A percentile compares a stretch with the other conserved stretches of the same genome.
phyloP scores from a whole-genome alignment of 1,140 invertebrate genomes.

The Drosophila gunungcola region DNA sequence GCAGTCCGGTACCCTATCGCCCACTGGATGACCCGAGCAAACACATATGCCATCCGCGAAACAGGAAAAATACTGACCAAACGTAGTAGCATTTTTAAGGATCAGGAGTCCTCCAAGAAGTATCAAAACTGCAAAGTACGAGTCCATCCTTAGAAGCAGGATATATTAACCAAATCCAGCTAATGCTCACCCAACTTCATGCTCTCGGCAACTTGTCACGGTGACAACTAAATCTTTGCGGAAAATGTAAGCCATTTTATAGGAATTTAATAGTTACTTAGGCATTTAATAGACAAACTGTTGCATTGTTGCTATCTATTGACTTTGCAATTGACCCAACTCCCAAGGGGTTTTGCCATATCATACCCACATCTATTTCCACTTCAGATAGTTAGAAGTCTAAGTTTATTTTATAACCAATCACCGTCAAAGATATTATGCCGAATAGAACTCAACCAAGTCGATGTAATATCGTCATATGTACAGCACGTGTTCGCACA shows the following conservation, averaged over 20 bases:
- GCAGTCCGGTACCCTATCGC: constrained; percentile 41
- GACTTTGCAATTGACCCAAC: constrained; percentile 34
- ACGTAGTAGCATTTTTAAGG: background rate
- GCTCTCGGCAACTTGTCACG: background rate
- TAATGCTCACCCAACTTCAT: constrained; percentile 43
- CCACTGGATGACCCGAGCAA: constrained; percentile 35
- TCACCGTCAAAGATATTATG: background rate
- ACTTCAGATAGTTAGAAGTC: background rate
- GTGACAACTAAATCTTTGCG: constrained; percentile 9
- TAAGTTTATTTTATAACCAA: constrained; percentile 46
- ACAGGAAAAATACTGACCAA: background rate
- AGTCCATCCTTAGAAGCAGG: background rate
- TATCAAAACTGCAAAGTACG: constrained; percentile 16
- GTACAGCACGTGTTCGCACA: constrained; percentile 40
- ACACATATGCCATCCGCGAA: constrained; percentile 19
- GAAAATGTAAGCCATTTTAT: constrained; percentile 23
- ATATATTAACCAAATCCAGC: background rate
- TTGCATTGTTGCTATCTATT: constrained; percentile 26
- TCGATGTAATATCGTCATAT: constrained; percentile 1
- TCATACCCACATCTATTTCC: background rate
- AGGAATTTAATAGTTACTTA: background rate
- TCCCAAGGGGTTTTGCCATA: background rate
- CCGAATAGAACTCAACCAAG: background rate
- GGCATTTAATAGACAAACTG: background rate
- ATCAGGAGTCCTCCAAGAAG: background rate